A percentile compares a stretch with the other conserved stretches of the same genome.
These are phyloP conservation scores for Cinara cedri DNA, from an alignment of 2,888 invertebrate genomes.

Conservation along the genomic window DNA sequence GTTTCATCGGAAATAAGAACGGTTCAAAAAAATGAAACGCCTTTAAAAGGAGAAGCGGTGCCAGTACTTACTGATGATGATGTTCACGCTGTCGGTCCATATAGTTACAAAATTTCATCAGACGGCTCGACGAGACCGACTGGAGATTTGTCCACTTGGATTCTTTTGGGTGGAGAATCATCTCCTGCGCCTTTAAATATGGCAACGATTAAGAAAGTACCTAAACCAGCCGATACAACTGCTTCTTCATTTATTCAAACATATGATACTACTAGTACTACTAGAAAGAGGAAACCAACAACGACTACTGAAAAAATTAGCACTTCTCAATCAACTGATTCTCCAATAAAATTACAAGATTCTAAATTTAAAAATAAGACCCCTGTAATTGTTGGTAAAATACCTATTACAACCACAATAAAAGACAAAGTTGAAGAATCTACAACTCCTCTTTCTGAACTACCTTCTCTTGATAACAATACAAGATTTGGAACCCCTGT, in stretches of 20 bases:
- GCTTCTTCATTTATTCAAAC: conserved; percentile 29
- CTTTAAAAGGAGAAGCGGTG: conserved; percentile 69
- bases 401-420: conserved; percentile 62
- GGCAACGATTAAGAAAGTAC: conserved; percentile 58
- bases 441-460: conserved; percentile 59
- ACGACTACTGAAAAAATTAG: conserved; percentile 43
- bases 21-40: conserved; percentile 52
- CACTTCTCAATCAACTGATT: conserved; percentile 25
- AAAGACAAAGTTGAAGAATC: conserved; percentile 60
- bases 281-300: conserved; percentile 42
- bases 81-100: conserved; percentile 59
- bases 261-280: conserved; percentile 28
- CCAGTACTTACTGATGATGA: conserved; percentile 70
- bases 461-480: conserved; percentile 61
- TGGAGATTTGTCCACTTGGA: conserved; percentile 79
- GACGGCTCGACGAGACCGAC: conserved; percentile 58
- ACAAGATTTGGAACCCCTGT: conserved; percentile 58
- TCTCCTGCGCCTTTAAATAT: conserved; percentile 58
- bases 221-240: conserved; percentile 52
- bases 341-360: conserved; percentile 60
- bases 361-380: conserved; percentile 61
- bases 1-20: conserved; percentile 36
- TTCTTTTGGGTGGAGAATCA: conserved; percentile 69
- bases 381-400: conserved; percentile 60
- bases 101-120: conserved; percentile 62